phyloP scores from a whole-genome alignment of 1,140 invertebrate species.

The Elysia chlorotica region DNA sequence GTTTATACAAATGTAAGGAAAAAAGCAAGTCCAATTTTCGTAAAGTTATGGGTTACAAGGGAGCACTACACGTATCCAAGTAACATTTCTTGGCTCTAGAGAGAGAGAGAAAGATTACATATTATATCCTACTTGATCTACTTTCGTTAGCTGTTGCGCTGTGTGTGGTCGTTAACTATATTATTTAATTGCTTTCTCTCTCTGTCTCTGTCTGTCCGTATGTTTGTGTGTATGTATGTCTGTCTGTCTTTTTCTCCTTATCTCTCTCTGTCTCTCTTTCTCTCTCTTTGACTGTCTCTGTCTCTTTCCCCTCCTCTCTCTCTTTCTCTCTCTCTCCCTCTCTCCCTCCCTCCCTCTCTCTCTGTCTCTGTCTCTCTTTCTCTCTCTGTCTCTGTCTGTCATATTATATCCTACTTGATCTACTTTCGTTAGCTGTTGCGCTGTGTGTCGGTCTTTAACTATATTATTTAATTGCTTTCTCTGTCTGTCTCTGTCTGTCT shows the following conservation, averaged over 20 bases:
- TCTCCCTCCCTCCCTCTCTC: background rate
- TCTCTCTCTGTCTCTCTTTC: background rate
- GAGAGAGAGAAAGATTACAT: no score
- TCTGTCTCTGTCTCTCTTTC: slow-evolving; percentile 10
- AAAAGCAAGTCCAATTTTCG: background rate
- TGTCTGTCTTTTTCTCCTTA: background rate
- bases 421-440: background rate
- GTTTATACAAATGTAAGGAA: no score
- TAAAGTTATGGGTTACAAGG: no score
- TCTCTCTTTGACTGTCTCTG: background rate
- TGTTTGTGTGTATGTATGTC: background rate
- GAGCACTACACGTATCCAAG: no score
- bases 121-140: background rate
- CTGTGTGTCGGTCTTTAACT: background rate
- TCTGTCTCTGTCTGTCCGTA: slow-evolving; percentile 2
- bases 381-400: background rate
- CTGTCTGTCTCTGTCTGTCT: background rate
- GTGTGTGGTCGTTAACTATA: background rate
- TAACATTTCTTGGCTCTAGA: no score
- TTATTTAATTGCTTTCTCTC: background rate
- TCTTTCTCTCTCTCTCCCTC: background rate
- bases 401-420: background rate
- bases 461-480: background rate
- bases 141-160: background rate
- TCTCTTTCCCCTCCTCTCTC: background rate